Conservation (phyloP, 1,140 invertebrate species). For the Globodera rostochiensis region DNA sequence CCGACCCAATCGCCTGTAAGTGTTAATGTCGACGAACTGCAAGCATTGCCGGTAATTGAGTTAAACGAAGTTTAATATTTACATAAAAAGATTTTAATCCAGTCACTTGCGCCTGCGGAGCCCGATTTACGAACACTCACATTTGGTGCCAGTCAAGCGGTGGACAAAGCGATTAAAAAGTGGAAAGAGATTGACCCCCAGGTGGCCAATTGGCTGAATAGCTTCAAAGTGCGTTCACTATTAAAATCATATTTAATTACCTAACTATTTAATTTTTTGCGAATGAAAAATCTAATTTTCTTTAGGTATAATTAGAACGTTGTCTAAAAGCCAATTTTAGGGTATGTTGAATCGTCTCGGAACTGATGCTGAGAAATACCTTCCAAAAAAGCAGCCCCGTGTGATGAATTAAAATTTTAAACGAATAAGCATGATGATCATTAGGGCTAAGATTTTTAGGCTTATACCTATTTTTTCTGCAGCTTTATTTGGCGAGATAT, state of each 20-base stretch:
- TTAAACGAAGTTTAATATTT: neutral
- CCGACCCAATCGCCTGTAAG: neutral
- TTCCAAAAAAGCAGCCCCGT: too few relatives aligned
- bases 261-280: too few relatives aligned
- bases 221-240: neutral
- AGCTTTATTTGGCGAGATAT: too few relatives aligned
- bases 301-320: too few relatives aligned
- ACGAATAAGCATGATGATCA: too few relatives aligned
- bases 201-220: neutral
- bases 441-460: too few relatives aligned
- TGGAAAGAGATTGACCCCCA: slow-evolving; percentile 3
- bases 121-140: slow-evolving; percentile 1
- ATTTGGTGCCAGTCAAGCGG: neutral
- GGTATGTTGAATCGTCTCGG: neutral
- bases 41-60: neutral
- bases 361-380: neutral
- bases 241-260: too few relatives aligned
- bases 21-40: neutral
- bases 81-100: neutral
- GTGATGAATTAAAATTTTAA: too few relatives aligned
- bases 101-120: neutral
- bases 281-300: too few relatives aligned
- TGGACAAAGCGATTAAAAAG: neutral
- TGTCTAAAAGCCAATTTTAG: neutral
- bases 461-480: too few relatives aligned